phyloP scores from a whole-genome alignment of 2,797 vertebrate species.

The Crypturellus tataupa region DNA sequence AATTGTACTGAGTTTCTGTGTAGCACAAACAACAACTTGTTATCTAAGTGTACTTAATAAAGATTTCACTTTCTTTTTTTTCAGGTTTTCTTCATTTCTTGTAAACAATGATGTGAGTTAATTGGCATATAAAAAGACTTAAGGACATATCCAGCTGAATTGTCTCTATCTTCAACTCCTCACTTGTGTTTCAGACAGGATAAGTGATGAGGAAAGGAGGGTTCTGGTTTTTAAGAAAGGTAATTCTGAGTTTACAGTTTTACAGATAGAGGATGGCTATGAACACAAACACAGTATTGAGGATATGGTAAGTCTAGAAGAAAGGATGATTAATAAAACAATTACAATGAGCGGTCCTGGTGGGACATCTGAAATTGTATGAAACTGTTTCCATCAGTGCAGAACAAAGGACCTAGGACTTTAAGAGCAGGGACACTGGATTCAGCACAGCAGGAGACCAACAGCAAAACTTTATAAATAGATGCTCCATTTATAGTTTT shows the following conservation, averaged over 20 bases:
- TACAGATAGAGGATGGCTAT: not conserved
- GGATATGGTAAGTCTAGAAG: not conserved
- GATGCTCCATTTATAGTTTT: not conserved
- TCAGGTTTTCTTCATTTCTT: not conserved
- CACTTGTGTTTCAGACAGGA: not conserved
- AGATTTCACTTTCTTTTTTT: not conserved
- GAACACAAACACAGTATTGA: not conserved
- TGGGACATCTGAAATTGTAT: conserved; percentile 15
- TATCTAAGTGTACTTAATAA: not conserved
- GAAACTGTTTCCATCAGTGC: conserved; percentile 28
- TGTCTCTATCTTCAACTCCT: not conserved
- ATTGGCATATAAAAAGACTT: not conserved
- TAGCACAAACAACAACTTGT: not conserved
- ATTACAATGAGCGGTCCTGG: not conserved
- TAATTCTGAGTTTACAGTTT: not conserved
- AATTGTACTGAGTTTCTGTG: not conserved
- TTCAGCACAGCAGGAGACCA: conserved; percentile 11
- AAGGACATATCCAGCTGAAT: not conserved
- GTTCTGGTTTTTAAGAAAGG: not conserved
- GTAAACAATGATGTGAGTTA: not conserved
- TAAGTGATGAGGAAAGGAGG: not conserved
- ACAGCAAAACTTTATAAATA: not conserved
- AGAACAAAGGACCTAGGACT: not conserved
- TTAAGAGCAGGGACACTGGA: not conserved
- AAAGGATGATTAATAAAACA: conserved; percentile 16